Evolutionary conservation across 2,113 vertebrate species (phyloP), one percentile per base, ranked within the genome.

Genomic region (Cephalopterus ornatus): DNA sequence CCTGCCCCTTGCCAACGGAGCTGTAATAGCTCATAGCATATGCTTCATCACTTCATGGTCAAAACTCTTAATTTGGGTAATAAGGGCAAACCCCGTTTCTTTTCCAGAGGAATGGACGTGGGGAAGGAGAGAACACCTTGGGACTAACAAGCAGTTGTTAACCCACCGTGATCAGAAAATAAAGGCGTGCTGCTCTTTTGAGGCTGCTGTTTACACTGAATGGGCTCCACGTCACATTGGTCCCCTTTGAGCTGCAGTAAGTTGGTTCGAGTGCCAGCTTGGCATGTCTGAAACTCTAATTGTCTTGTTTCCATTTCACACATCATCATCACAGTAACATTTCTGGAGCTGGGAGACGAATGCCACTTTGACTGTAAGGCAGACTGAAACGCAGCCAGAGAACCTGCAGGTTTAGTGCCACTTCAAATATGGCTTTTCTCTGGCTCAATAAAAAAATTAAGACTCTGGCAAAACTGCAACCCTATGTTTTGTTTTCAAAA

Each of bases 281-380:
- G 77, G 77, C 17, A 0, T 52, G 74, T 68, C 77, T 88, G 88
- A 93, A 95, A 68, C 5, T 0, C 88, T 85, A 84, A 87, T 72
- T 94, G 62, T 88, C 74, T 81, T 92, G 74, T 85, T 96, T 91
- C 52, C 56, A 52, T 78, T 84, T 89, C 92, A 94, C 90, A 78
- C 39, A 67, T 61, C 93, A 55, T 92, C 89, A 75, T 58, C 92
- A 77, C 77, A 80, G 52, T 41, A 91, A 80, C 79, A 59, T 70
- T 88, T 88, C 82, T 85, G 62, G 53, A 92, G 52, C 55, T n/a
- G 42, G 72, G 53, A 89, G 17, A 63, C 49, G 78, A 92, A 82
- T 72, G 73, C 52, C 53, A 50, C n/a, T 68, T 81, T 71, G 74
- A 63, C 39, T 82, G 87, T 52, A 50, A 75, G 66, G 53, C 35